These are phyloP conservation scores for Lasiommata megera DNA, from an alignment of 2,888 invertebrate species.

Conservation along the genomic window DNA sequence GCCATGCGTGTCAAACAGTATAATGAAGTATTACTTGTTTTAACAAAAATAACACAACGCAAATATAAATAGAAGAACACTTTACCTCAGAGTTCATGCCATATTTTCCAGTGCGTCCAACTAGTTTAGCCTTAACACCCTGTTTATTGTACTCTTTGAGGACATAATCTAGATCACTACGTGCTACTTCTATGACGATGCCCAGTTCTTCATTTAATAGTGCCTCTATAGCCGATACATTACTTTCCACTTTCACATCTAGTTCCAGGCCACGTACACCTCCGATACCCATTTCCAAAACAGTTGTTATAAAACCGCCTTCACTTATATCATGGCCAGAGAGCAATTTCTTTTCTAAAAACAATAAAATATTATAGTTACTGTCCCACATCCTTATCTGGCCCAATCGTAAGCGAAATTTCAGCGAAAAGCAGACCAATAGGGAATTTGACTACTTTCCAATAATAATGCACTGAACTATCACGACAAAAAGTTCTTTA, in stretches of 20 bases:
- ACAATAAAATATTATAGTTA: slow-evolving; percentile 1
- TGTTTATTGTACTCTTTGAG: slow-evolving; percentile 81
- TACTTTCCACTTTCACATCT: slow-evolving; percentile 71
- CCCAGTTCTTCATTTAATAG: slow-evolving; percentile 94
- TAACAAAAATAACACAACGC: no score
- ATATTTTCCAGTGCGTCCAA: slow-evolving; percentile 85
- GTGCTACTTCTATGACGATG: slow-evolving; percentile 89
- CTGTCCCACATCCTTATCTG: no score
- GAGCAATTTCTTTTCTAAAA: slow-evolving; percentile 84
- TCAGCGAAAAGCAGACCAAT: no score
- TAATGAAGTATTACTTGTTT: no score
- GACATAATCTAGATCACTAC: slow-evolving; percentile 79
- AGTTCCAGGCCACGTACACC: slow-evolving; percentile 91
- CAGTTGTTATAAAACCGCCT: slow-evolving; percentile 94
- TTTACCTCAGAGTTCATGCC: slow-evolving; percentile 84
- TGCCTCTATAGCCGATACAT: slow-evolving; percentile 82
- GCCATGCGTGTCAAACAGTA: no score
- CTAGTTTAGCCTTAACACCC: slow-evolving; percentile 83
- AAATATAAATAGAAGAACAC: slow-evolving; percentile 12
- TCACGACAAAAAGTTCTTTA: no score
- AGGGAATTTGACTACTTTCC: no score
- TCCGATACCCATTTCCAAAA: slow-evolving; percentile 98
- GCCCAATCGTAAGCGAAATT: no score
- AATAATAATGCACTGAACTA: no score
- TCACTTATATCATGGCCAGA: slow-evolving; percentile 98